Evolutionary conservation across 2,888 invertebrate genomes (phyloP).

Genomic region (Xestia xanthographa): DNA sequence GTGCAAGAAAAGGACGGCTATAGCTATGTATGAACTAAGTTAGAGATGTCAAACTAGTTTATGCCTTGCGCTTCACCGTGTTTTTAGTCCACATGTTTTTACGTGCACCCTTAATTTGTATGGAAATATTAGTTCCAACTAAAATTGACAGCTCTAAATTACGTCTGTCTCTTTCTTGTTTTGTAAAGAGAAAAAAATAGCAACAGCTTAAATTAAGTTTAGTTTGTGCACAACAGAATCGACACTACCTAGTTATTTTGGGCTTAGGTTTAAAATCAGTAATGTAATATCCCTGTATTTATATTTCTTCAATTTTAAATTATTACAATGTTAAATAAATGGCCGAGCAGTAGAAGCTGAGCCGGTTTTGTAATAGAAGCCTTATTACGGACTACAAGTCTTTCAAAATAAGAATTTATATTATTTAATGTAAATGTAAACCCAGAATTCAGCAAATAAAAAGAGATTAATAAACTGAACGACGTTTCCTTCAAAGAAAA

Average conservation of each 20-base stretch:
- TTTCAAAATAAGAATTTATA: not conserved
- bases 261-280: not conserved
- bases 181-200: too few species aligned
- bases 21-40: too few species aligned
- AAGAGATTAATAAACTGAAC: constrained; percentile 21
- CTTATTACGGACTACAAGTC: not conserved
- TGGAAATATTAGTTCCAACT: too few species aligned
- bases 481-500: not conserved
- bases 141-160: too few species aligned
- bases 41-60: too few species aligned
- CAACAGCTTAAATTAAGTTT: too few species aligned
- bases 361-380: not conserved
- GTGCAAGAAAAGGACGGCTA: too few species aligned
- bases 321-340: not conserved
- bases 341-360: not conserved
- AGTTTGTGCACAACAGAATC: too few species aligned
- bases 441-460: constrained; percentile 17
- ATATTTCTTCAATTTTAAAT: not conserved
- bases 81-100: too few species aligned
- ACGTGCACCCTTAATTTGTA: too few species aligned
- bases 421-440: constrained; percentile 11
- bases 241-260: not conserved
- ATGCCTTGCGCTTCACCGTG: too few species aligned
- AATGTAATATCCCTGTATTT: not conserved
- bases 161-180: too few species aligned